Percentiles rank a stretch among this genome's conserved stretches.
These are phyloP conservation scores for Acinonyx jubatus DNA, from an alignment of 2,113 vertebrate species.

Conservation along the genomic window DNA sequence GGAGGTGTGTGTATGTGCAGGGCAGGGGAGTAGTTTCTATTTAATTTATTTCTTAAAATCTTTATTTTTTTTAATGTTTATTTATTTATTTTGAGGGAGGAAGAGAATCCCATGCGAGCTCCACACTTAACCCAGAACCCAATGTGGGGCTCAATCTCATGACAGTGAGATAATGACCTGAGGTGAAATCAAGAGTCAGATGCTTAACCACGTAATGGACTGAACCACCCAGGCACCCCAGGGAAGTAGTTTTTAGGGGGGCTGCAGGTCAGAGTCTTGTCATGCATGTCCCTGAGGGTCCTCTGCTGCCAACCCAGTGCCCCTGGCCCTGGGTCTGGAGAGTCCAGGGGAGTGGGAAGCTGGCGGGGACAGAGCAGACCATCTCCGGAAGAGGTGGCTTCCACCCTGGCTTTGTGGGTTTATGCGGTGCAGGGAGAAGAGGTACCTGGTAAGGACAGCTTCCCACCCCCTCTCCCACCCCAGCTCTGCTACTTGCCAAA, in stretches of 20 bases:
- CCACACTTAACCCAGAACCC: no score
- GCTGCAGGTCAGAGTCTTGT: neutral
- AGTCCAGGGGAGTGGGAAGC: neutral
- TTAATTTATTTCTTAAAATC: no score
- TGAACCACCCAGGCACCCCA: no score
- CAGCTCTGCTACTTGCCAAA: neutral
- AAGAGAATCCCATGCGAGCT: no score
- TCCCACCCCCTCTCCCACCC: neutral
- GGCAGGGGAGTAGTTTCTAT: neutral
- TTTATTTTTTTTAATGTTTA: no score
- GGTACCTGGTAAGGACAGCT: neutral
- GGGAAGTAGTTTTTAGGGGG: rapidly evolving
- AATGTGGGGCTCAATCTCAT: rapidly evolving
- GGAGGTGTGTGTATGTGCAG: neutral
- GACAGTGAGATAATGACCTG: no score
- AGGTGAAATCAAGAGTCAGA: no score
- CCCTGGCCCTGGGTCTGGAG: neutral
- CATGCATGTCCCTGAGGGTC: neutral
- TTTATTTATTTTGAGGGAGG: no score
- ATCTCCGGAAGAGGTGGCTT: neutral
- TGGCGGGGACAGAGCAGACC: neutral
- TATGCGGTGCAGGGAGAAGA: no score
- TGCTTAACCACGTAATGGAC: no score
- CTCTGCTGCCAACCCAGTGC: neutral
- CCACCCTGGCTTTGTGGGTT: neutral